Evolutionary conservation across 2,113 vertebrate species (phyloP).

Genomic region (Salminus brasiliensis): DNA sequence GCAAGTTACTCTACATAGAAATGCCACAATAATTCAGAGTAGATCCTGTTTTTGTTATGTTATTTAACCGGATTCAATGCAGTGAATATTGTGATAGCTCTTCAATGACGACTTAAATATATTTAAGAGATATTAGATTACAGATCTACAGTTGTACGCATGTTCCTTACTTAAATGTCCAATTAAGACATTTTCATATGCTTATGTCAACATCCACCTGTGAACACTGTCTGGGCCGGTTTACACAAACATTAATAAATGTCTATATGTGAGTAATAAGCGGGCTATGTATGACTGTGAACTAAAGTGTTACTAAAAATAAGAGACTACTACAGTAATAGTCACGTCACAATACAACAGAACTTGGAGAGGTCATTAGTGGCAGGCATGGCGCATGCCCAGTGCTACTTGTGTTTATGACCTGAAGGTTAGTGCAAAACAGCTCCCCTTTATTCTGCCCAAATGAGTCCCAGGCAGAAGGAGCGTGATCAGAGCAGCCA

Average conservation of each 20-base stretch:
- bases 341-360: neutral
- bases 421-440: conserved; percentile 41
- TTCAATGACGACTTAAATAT: too few species aligned
- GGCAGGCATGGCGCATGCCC: conserved; percentile 16
- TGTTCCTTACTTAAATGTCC: too few species aligned
- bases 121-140: too few species aligned
- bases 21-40: too few species aligned
- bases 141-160: too few species aligned
- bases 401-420: conserved; percentile 30
- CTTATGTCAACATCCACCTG: neutral
- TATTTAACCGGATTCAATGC: too few species aligned
- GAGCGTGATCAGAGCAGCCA: conserved; percentile 23
- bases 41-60: too few species aligned
- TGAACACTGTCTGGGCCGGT: neutral
- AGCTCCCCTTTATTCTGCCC: conserved; percentile 23
- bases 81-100: too few species aligned
- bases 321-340: neutral
- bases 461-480: conserved; percentile 29
- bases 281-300: neutral
- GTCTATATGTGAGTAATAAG: neutral
- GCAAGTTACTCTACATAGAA: too few species aligned
- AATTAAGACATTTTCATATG: neutral
- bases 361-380: neutral
- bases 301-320: neutral
- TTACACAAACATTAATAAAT: neutral